Evolutionary conservation across 1,140 invertebrate genomes (phyloP).

Genomic region (Cydia amplana): DNA sequence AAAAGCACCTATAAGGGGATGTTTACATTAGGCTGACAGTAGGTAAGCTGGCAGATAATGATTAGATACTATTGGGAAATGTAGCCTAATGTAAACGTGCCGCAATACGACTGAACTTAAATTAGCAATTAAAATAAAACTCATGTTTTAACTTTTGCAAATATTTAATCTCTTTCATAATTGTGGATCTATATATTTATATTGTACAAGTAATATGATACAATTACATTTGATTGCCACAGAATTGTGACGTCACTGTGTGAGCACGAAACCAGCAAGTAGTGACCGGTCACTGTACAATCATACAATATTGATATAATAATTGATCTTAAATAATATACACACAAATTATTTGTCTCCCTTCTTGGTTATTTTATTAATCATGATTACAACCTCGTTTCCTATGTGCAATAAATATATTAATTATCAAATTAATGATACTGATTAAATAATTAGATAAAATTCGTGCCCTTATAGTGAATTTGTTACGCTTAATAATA

Average conservation of each 20-base stretch:
- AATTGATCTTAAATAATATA: slow-evolving; percentile 74
- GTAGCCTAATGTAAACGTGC: background rate
- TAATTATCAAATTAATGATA: slow-evolving; percentile 46
- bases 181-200: slow-evolving; percentile 81
- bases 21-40: background rate
- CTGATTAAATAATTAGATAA: slow-evolving; percentile 49
- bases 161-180: slow-evolving; percentile 81
- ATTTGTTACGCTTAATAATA: slow-evolving; percentile 43
- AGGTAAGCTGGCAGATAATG: background rate
- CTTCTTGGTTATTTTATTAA: slow-evolving; percentile 63
- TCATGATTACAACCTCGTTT: slow-evolving; percentile 75
- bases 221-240: slow-evolving; percentile 74
- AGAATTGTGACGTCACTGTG: slow-evolving; percentile 50
- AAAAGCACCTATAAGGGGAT: background rate
- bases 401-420: slow-evolving; percentile 71
- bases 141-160: slow-evolving; percentile 78
- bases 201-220: slow-evolving; percentile 81
- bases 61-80: background rate
- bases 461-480: slow-evolving; percentile 50
- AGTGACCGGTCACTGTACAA: slow-evolving; percentile 67
- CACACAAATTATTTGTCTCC: slow-evolving; percentile 76
- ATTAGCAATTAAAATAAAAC: slow-evolving; percentile 60
- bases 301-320: slow-evolving; percentile 58
- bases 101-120: slow-evolving; percentile 49
- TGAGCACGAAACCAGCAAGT: slow-evolving; percentile 57